A percentile compares a stretch with the other conserved stretches of the same genome.
Conservation (phyloP, 2,888 invertebrate genomes). For the Rotaria magnacalcarata region DNA sequence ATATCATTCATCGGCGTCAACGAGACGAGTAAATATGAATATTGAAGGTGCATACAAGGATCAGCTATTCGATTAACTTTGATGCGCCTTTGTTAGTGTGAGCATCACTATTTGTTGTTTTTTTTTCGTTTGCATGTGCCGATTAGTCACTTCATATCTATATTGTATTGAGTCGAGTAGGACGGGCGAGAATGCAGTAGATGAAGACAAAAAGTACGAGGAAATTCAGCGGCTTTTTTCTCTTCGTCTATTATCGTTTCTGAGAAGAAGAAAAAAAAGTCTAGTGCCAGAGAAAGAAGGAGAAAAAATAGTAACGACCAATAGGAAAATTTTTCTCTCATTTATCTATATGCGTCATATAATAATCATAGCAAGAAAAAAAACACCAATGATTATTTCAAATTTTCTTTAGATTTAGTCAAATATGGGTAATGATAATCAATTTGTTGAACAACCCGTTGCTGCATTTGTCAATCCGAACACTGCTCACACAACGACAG, state of each 20-base stretch:
- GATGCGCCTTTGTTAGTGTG: neutral
- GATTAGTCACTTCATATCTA: slow-evolving; percentile 14
- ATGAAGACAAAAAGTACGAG: neutral
- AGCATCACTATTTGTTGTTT: neutral
- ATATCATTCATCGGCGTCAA: neutral
- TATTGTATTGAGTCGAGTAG: neutral
- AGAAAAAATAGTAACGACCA: neutral
- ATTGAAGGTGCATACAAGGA: neutral
- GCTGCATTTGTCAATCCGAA: neutral
- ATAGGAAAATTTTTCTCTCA: neutral
- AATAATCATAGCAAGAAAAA: neutral
- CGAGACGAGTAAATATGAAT: neutral
- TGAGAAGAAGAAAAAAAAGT: neutral
- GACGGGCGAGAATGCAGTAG: neutral
- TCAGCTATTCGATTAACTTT: slow-evolving; percentile 10
- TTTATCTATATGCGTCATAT: neutral
- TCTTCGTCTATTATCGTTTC: neutral
- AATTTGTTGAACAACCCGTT: neutral
- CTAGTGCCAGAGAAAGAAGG: neutral
- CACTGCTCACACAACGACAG: no score
- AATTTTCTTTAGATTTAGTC: neutral
- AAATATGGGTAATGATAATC: slow-evolving; percentile 11
- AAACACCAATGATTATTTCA: neutral
- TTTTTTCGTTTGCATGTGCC: neutral
- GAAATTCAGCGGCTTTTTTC: neutral